Base-by-base conservation (phyloP, 2,797 vertebrate species). In the Harpagifer antarcticus region DNA sequence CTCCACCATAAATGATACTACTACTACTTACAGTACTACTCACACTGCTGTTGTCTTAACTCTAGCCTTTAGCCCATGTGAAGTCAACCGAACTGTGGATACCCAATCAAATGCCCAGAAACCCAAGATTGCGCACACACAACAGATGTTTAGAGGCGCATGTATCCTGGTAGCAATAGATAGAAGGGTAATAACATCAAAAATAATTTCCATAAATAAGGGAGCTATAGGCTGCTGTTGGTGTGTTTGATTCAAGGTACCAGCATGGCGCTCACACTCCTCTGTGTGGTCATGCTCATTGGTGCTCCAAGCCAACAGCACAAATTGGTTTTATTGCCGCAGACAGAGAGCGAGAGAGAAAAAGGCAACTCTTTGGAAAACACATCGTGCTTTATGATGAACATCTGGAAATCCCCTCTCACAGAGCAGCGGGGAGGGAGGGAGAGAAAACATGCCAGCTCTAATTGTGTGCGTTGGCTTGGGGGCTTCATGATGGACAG, bases 391-490 rank as follows among this genome's bases (percentile, higher is more conserved):
- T 89, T 88, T 82, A 86, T 88, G 81, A 82, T 85, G 76, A 90
- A 93, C 92, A 93, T 93, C 91, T 94, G 92, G 91, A 92, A 92
- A 85, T 86, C 73, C 79, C 88, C 85, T 89, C 72, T 64, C 43
- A 40, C 49, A 44, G 62, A 84, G 77, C 33, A 56, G 72, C 13
- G 49, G 23, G 23, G 23, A 27, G 23, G 23, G 33, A 66, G 58
- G 23, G 49, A 67, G 73, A 64, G 64, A 85, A 85, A 88, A 89
- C 86, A 88, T 42, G 71, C 64, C 49, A 80, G 67, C 68, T 82
- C 58, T 83, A 83, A 87, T 82, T 82, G 78, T 78, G 52, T 73
- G 63, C 54, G 52, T 67, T 74, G 60, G 81, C 62, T 85, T n/a
- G 23, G 58, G 63, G 68, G 76, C 68, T 57, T 19, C 42, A 8